Evolutionary conservation across 2,888 invertebrate genomes (phyloP), one percentile per base, ranked within the genome.

Genomic region (Eristalis tenax): DNA sequence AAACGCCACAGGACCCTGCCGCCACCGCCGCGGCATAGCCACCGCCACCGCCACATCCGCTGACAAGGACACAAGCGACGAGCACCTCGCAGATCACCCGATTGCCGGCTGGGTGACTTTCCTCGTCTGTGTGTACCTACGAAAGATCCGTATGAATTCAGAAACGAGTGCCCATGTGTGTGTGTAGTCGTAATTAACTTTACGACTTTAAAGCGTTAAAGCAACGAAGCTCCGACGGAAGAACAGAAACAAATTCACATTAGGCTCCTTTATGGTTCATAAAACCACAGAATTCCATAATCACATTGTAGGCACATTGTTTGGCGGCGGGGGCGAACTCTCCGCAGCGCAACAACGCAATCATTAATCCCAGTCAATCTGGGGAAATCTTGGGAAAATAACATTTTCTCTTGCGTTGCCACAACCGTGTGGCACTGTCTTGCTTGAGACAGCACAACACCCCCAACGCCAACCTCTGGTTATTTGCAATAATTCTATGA

Each of bases 231-330:
- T 43, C 23, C 23, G 59, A 43, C 56, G 43, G 63, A 56, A 64
- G 50, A 68, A 8, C 18, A 56, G 61, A 63, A 81, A 71, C 75
- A 76, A 75, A 80, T 65, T 83, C 83, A 40, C 79, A 83, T 83
- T 87, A 87, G 83, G 64, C 79, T 80, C 50, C 76, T 80, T 87
- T 83, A 87, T 76, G 87, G 83, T 75, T 83, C 79, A 76, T 83
- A 79, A 87, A 87, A 76, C 76, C 83, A 77, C 83, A 86, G 71
- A 79, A 83, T 87, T 83, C 83, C 83, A 87, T 87, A 87, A 87
- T 87, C 87, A 87, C 87, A 76, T 83, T 87, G 83, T 87, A 87
- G 87, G 83, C 87, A 83, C 87, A 83, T 87, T 87, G 79, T 87
- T 86, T 38, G 38, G 40, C 28, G n/a, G n/a, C n/a, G 38, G 32